A percentile compares a stretch with the other conserved stretches of the same genome.
Evolutionary conservation across 37 sponge, comb jelly and placozoan species (phyloP).

Genomic region (Halichondria panicea): DNA sequence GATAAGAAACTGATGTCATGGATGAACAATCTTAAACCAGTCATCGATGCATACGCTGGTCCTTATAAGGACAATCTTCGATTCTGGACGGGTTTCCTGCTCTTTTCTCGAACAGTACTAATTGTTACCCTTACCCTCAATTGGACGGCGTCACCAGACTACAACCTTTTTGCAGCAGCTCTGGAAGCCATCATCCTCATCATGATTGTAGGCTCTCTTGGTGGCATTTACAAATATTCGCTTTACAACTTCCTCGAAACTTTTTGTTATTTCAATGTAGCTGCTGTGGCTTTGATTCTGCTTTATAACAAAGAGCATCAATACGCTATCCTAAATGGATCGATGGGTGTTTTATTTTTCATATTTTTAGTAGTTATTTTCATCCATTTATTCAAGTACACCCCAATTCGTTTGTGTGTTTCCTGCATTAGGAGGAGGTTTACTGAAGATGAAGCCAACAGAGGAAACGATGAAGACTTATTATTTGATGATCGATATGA

Average conservation of each 20-base stretch:
- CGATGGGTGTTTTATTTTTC: no score
- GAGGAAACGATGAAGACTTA: no score
- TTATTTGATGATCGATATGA: no score
- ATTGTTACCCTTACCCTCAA: not conserved
- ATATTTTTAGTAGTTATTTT: no score
- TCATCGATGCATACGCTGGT: conserved; percentile 8
- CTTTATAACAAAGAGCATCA: not conserved
- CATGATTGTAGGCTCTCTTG: not conserved
- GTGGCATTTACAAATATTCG: not conserved
- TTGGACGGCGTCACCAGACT: not conserved
- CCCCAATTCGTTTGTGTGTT: no score
- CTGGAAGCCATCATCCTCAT: not conserved
- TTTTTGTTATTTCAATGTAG: not conserved
- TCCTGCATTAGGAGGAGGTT: no score
- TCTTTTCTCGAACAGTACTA: not conserved
- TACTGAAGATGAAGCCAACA: no score
- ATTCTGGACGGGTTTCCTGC: conserved; percentile 1
- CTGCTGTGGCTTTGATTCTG: not conserved
- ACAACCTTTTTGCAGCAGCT: not conserved
- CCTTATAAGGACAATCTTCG: conserved; percentile 1
- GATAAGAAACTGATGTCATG: not conserved
- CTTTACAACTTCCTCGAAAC: not conserved
- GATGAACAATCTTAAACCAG: not conserved
- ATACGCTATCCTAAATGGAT: no score
- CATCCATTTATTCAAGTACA: no score